These are phyloP conservation scores for Jacana jacana DNA, from an alignment of 2,113 vertebrate species.

Conservation along the genomic window DNA sequence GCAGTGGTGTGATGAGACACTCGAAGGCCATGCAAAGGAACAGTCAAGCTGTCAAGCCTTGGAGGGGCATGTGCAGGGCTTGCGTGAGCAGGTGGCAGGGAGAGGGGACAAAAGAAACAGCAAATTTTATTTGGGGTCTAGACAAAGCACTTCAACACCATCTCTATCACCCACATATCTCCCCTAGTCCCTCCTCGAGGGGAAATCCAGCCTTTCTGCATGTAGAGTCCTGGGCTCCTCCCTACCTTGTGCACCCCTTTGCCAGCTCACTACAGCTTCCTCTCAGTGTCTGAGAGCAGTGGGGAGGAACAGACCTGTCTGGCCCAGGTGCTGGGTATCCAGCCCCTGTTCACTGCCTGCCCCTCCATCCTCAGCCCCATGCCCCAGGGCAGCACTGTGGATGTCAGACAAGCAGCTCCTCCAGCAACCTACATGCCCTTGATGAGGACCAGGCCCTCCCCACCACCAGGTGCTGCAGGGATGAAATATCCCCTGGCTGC, in stretches of 20 bases:
- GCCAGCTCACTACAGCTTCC: neutral
- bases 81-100: neutral
- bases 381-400: neutral
- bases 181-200: neutral
- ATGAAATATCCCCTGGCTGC: neutral
- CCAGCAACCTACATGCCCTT: no score
- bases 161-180: neutral
- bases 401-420: neutral
- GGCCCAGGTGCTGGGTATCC: no score
- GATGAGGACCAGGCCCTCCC: no score
- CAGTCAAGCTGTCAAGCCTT: neutral
- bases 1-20: neutral
- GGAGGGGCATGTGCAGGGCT: accelerated
- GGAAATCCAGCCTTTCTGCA: neutral
- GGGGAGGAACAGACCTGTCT: neutral
- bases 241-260: neutral
- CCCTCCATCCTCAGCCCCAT: neutral
- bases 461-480: neutral
- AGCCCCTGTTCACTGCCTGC: neutral
- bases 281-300: conserved; percentile 20
- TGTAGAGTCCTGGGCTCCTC: neutral
- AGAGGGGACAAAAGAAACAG: neutral
- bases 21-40: neutral
- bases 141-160: neutral
- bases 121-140: neutral